Evolutionary conservation across 2,888 invertebrate species (phyloP), one percentile per base, ranked within the genome.

Genomic region (Pandemis corylana): DNA sequence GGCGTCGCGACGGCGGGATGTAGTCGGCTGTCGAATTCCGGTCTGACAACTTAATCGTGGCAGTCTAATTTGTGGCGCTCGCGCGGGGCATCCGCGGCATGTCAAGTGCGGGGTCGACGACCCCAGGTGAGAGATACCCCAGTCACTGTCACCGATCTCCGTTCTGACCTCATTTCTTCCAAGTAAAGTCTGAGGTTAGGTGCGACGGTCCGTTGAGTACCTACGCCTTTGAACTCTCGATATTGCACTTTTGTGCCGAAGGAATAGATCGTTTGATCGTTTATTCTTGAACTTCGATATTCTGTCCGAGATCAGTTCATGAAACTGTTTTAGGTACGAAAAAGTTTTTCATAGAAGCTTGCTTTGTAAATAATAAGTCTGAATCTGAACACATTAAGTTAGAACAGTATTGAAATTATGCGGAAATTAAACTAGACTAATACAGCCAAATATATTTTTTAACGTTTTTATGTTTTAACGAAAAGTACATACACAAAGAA

Each of bases 41-140:
- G 77, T 72, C 79, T 81, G 88, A 89, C 90, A 88, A 81, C 77
- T 89, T 90, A 89, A 92, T 90, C 89, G 86, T 76, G 76, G 77
- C 85, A 80, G 85, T 81, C 81, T 86, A 89, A 91, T 91, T 90
- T 89, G 89, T 89, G 85, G 80, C 87, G 89, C 87, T 89, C 85
- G 87, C 78, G 72, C 76, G 78, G 76, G 83, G 82, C 83, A 89
- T 87, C 80, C 81, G 77, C 80, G 85, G 83, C 79, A 85, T 85
- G 84, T 87, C 87, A 87, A 87, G 83, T 81, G 83, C 83, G 82
- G 87, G 92, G 91, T 90, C 91, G 89, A 88, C 77, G 81, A 91
- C 91, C 92, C 85, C 86, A 90, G 90, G 89, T 90, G 89, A 78
- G 79, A 77, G 77, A 76, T 76, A 69, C 76, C 76, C 78, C 80